phyloP scores from a whole-genome alignment of 2,113 vertebrate species.

The Hipposideros armiger region DNA sequence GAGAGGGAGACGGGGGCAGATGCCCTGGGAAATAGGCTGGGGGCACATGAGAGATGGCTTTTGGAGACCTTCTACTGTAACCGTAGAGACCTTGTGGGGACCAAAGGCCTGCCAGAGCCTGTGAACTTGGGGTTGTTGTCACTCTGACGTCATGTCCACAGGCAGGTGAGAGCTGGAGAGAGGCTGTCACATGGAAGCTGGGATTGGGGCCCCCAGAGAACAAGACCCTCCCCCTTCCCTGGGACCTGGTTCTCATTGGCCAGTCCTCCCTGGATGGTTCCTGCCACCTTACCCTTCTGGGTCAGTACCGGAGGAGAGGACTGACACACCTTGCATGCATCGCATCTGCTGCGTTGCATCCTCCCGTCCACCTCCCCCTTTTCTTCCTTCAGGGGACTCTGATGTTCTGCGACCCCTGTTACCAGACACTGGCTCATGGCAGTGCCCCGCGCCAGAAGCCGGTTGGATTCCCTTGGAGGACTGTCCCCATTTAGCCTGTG shows the following conservation, averaged over 20 bases:
- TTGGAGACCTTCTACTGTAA: background rate
- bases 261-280: background rate
- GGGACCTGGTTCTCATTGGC: background rate
- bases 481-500: background rate
- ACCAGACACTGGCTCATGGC: background rate
- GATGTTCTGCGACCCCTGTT: background rate
- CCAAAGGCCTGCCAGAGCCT: background rate
- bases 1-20: background rate
- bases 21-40: background rate
- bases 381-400: background rate
- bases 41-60: background rate
- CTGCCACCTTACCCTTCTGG: background rate
- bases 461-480: background rate
- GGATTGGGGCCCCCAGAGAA: background rate
- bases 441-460: background rate
- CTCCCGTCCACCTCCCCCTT: no score
- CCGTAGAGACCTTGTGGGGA: background rate
- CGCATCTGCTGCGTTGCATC: no score
- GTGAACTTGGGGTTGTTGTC: background rate
- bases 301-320: background rate
- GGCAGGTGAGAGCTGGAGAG: background rate
- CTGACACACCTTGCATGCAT: background rate
- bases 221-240: no score
- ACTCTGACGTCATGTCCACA: background rate
- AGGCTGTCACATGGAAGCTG: background rate